Evolutionary conservation across 2,888 invertebrate genomes (phyloP), one percentile per base, ranked within the genome.

Genomic region (Stegophylla sp.): DNA sequence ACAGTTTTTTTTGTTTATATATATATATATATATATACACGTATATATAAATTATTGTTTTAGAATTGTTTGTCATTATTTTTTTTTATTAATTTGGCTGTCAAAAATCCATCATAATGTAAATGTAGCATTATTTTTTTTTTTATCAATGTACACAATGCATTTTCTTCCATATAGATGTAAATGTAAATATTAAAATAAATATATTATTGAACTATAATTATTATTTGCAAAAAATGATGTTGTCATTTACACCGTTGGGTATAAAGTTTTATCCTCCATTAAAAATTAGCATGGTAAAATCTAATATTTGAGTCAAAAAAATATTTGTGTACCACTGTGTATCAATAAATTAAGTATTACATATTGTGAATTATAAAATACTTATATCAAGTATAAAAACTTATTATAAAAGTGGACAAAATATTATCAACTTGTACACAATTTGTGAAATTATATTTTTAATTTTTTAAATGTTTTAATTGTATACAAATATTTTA

Each of bases 171-270:
- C 69, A 34, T 45, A 69, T 34, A 34, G 34, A 34, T 34, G 34
- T 26, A 17, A 61, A 51, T 53, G 69, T 69, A 51, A 34, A 69
- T 72, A 72, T 48, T 51, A 34, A 51, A 63, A 51, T 51, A 48
- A 63, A 63, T 34, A 23, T 74, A 63, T 34, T 23, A 63, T 63
- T 28, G 12, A 61, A 61, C 17, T 17, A 61, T 15, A 56, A 61
- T 28, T 28, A 28, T 61, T 61, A 61, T 28, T 56, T 56, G 3
- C 12, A 56, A 56, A 56, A 10, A 20, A 9, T 20, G 12, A 12
- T 56, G 56, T 56, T 56, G 9, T 56, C 20, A 56, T 56, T 56
- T 23, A 56, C 3, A 56, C 56, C 23, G 17, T 1, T n/a, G 9
- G 0, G n/a, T 12, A n/a, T 12, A 20, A 20, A 56, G 34, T 23